phyloP scores from a whole-genome alignment of 2,797 vertebrate genomes.

The Poecilia wingei region DNA sequence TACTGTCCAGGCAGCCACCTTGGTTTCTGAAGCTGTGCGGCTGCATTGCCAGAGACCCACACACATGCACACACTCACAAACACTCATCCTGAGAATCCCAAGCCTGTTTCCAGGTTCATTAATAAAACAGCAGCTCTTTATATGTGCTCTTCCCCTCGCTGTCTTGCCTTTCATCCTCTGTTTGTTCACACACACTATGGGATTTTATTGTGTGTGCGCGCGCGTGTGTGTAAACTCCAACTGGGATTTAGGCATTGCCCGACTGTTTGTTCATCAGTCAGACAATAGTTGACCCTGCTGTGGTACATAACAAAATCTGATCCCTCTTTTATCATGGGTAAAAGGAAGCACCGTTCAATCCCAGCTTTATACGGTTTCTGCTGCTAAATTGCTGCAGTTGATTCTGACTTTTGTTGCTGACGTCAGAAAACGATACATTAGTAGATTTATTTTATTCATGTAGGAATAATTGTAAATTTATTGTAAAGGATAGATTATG shows the following conservation, averaged over 20 bases:
- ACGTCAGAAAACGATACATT: background rate
- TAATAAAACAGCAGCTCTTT: constrained; percentile 85
- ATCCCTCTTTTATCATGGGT: constrained; percentile 64
- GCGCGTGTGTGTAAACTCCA: constrained; percentile 64
- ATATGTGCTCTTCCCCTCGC: constrained; percentile 81
- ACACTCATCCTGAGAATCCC: constrained; percentile 69
- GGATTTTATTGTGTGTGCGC: constrained; percentile 63
- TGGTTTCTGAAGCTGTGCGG: constrained; percentile 45
- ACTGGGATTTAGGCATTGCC: constrained; percentile 78
- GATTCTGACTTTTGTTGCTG: constrained; percentile 14
- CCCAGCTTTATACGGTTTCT: constrained; percentile 29
- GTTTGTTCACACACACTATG: constrained; percentile 82
- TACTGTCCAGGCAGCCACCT: constrained; percentile 50
- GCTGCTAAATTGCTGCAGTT: constrained; percentile 26
- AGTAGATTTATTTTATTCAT: background rate
- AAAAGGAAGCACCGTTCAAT: constrained; percentile 53
- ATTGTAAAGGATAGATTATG: background rate
- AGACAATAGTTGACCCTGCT: constrained; percentile 74
- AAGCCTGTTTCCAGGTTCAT: constrained; percentile 82
- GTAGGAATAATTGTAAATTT: background rate
- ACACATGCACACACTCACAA: constrained; percentile 38
- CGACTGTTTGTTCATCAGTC: constrained; percentile 80
- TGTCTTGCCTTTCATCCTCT: constrained; percentile 82
- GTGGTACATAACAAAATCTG: constrained; percentile 70
- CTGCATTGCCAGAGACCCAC: constrained; percentile 44